Conservation (phyloP, 2,888 invertebrate species). For the Chouioia cunea region DNA sequence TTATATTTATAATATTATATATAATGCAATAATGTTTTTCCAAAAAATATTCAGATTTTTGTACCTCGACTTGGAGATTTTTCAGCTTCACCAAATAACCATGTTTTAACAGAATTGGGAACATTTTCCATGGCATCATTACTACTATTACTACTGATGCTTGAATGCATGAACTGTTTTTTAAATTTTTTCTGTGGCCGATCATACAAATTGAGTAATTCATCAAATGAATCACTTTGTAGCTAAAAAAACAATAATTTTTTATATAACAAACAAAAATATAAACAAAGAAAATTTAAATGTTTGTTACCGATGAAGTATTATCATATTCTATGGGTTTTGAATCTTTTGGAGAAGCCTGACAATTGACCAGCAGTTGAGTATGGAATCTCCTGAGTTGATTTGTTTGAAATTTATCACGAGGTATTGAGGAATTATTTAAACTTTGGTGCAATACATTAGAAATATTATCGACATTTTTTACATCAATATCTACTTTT, state of each 20-base stretch:
- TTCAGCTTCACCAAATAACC: conserved; percentile 30
- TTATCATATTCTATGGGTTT: neutral
- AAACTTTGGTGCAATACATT: conserved; percentile 7
- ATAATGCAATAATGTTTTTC: neutral
- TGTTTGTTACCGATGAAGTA: conserved; percentile 4
- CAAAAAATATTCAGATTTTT: neutral
- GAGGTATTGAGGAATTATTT: neutral
- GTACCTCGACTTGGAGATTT: conserved; percentile 33
- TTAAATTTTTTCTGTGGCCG: neutral
- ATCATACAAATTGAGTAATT: neutral
- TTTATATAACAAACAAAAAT: neutral
- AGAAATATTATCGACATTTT: conserved; percentile 14
- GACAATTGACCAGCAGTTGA: conserved; percentile 3
- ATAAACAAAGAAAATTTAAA: neutral
- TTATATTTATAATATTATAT: conserved; percentile 3
- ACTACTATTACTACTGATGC: neutral
- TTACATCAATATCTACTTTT: conserved; percentile 2
- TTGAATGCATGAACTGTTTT: neutral
- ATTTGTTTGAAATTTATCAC: conserved; percentile 22
- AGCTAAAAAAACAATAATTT: neutral
- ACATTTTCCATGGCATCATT: neutral
- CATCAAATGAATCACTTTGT: neutral
- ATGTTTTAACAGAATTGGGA: conserved; percentile 16
- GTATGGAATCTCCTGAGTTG: conserved; percentile 33
- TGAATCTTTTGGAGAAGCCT: conserved; percentile 26